A percentile compares a stretch with the other conserved stretches of the same genome.
phyloP scores from a whole-genome alignment of 2,797 vertebrate species.

The Sparus aurata region DNA sequence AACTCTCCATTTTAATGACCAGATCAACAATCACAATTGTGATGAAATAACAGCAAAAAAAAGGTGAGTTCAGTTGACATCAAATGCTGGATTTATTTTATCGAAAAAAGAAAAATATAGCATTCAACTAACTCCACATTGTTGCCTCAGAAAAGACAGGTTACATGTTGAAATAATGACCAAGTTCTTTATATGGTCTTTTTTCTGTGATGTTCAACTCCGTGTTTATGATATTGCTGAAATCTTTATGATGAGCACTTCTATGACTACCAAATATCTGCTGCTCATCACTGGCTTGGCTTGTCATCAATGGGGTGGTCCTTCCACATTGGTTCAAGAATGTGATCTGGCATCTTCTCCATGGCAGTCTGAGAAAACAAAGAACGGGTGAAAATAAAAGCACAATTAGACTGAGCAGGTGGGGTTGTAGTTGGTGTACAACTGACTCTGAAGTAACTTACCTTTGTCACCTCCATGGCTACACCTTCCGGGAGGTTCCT shows the following conservation, averaged over 20 bases:
- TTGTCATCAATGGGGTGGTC: slow-evolving; percentile 72
- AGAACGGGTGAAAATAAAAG: background rate
- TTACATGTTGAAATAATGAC: background rate
- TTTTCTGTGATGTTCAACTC: background rate
- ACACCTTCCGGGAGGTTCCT: slow-evolving; percentile 97
- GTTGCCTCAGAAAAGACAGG: slow-evolving; percentile 4
- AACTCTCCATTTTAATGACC: too few species aligned
- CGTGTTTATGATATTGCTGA: background rate
- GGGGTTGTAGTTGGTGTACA: background rate
- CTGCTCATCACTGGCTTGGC: slow-evolving; percentile 50
- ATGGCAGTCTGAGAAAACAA: slow-evolving; percentile 86
- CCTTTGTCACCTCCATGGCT: slow-evolving; percentile 96
- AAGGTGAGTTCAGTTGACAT: background rate
- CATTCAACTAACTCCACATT: background rate
- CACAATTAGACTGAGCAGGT: background rate
- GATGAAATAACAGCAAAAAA: background rate
- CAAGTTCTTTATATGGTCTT: background rate
- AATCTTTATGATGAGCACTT: slow-evolving; percentile 1
- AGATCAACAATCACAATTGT: background rate
- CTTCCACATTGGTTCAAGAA: slow-evolving; percentile 91
- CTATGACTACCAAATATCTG: background rate
- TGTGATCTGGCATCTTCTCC: slow-evolving; percentile 93
- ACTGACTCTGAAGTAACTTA: slow-evolving; percentile 54
- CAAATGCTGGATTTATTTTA: slow-evolving; percentile 11
- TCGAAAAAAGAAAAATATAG: background rate